A percentile compares a stretch with the other conserved stretches of the same genome.
Conservation (phyloP, 2,797 vertebrate species). For the Siniperca undulata region DNA sequence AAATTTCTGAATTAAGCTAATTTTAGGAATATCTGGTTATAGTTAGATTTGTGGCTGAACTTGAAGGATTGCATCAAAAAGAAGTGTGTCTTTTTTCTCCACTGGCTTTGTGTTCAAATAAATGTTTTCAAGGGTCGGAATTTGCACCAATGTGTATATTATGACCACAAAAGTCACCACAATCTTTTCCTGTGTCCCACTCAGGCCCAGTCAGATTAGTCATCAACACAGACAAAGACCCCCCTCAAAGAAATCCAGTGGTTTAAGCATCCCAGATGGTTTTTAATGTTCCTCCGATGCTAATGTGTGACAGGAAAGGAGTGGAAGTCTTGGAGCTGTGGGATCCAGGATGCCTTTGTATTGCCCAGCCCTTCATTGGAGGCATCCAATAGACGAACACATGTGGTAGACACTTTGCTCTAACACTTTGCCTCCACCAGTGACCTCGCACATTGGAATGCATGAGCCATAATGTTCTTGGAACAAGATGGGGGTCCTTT, state of each 20-base stretch:
- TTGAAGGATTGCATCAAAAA: not conserved
- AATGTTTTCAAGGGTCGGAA: conserved; percentile 21
- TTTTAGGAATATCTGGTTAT: not conserved
- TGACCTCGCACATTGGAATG: conserved; percentile 78
- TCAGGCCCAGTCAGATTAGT: conserved; percentile 57
- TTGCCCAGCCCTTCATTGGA: conserved; percentile 54
- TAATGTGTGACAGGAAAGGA: conserved; percentile 69
- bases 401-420: conserved; percentile 64
- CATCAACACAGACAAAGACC: conserved; percentile 66
- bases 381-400: conserved; percentile 72
- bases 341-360: conserved; percentile 71
- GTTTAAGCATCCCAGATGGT: conserved; percentile 79
- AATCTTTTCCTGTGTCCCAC: conserved; percentile 40
- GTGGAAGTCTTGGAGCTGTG: conserved; percentile 61
- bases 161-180: conserved; percentile 27
- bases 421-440: conserved; percentile 66
- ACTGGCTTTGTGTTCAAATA: conserved; percentile 20
- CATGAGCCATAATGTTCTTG: conserved; percentile 68
- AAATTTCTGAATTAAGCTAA: not conserved
- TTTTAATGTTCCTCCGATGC: conserved; percentile 75
- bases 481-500: conserved; percentile 64
- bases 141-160: conserved; percentile 3
- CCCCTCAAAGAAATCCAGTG: conserved; percentile 63
- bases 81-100: not conserved
- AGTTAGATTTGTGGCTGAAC: not conserved